phyloP scores from a whole-genome alignment of 2,888 invertebrate species.

The Anticlea derivata region DNA sequence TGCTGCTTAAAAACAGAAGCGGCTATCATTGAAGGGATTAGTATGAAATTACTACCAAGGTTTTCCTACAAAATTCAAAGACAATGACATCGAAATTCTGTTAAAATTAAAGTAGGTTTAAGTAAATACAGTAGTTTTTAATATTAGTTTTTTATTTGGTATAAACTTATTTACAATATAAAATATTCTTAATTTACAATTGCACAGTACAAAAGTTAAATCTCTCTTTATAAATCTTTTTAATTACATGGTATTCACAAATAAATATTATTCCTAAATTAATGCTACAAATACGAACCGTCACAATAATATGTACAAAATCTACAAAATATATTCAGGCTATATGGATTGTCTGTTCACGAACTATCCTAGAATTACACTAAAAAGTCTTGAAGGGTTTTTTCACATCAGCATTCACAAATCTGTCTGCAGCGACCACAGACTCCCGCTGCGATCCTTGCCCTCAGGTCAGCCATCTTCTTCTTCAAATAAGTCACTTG shows the following conservation, averaged over 20 bases:
- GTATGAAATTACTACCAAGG: neutral
- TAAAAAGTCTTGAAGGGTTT: slow-evolving; percentile 15
- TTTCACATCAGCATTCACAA: slow-evolving; percentile 41
- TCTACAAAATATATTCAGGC: no score
- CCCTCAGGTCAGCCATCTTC: slow-evolving; percentile 91
- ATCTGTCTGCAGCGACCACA: slow-evolving; percentile 49
- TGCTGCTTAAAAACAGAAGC: slow-evolving; percentile 24
- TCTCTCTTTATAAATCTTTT: slow-evolving; percentile 2
- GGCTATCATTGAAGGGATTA: slow-evolving; percentile 28
- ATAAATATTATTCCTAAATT: slow-evolving; percentile 21
- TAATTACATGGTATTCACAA: slow-evolving; percentile 18
- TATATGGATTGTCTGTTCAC: no score
- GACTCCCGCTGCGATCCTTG: slow-evolving; percentile 84
- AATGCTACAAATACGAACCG: slow-evolving; percentile 1
- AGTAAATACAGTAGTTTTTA: neutral
- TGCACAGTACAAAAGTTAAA: slow-evolving; percentile 11
- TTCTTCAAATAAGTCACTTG: slow-evolving; percentile 94
- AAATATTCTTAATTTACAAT: slow-evolving; percentile 7
- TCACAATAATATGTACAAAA: no score
- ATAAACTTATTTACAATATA: neutral
- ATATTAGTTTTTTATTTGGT: neutral
- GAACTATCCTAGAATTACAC: slow-evolving; percentile 36
- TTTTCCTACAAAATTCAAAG: neutral
- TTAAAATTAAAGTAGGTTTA: neutral
- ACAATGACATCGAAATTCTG: neutral